Base-by-base conservation (phyloP, 2,797 vertebrate species). In the Champsocephalus gunnari region DNA sequence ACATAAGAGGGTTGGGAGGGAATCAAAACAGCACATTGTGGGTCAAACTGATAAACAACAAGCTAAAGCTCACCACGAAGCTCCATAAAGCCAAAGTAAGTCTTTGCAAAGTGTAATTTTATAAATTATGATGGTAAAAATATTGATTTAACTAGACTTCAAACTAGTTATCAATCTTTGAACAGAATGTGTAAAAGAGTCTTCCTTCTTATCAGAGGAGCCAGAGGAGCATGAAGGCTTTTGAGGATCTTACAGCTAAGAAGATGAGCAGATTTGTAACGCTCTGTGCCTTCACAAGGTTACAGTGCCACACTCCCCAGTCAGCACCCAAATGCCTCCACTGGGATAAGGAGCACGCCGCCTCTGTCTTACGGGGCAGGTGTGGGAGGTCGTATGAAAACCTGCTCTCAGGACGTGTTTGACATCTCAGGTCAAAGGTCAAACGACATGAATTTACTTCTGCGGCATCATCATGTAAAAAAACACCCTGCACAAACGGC, bases 281-380 rank as follows among this genome's bases (percentile, higher is more conserved):
- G 47, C 81, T 78, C 60, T 11, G 61, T 38, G 75, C 82, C 86
- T 79, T 88, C 83, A 55, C 89, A 88, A 91, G 90, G 91, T 90
- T 71, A 91, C 77, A 75, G 71, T 21, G 66, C 77, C 66, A 72
- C 80, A 66, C 70, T 80, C 76, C 71, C 70, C 55, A 53, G 83
- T 81, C 80, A 62, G 82, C 69, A 41, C 45, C 66, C 53, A 53
- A 14, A 21, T 16, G 66, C 75, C 71, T 78, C 54, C 58, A 3
- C 76, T 10, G 62, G 66, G 72, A 68, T 81, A 81, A 84, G 80
- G 88, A 89, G 59, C 82, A 53, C 38, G 16, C 62, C 45, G 62
- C 66, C 55, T 66, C 68, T 17, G 19, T 75, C 28, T 79, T 78
- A 87, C 58, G 17, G 56, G 64, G 49, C 54, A 53, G 78, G 56